Percentiles rank a stretch among this genome's conserved stretches.
phyloP scores from a whole-genome alignment of 2,888 invertebrate genomes.

The Eupithecia tripunctaria region DNA sequence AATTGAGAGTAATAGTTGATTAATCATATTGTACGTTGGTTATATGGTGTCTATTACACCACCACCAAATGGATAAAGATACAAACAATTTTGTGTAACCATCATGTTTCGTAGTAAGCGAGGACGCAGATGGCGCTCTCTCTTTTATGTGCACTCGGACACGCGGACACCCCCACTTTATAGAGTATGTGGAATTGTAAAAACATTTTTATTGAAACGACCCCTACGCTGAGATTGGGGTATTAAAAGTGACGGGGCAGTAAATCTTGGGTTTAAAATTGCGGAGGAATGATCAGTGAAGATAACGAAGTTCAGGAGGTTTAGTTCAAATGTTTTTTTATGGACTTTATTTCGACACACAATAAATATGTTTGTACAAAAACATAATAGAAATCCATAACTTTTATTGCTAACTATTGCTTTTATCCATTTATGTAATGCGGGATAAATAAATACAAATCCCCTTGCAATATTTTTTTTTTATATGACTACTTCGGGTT shows the following conservation, averaged over 20 bases:
- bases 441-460: too few species aligned
- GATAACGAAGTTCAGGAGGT: not conserved
- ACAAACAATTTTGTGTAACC: constrained; percentile 1
- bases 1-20: too few species aligned
- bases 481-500: too few species aligned
- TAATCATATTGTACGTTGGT: too few species aligned
- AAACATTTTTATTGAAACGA: constrained; percentile 48
- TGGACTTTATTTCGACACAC: not conserved
- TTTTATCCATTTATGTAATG: too few species aligned
- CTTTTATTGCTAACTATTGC: too few species aligned
- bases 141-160: constrained; percentile 58
- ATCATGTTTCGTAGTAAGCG: constrained; percentile 34
- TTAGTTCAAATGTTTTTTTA: not conserved
- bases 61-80: not conserved
- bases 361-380: too few species aligned
- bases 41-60: too few species aligned
- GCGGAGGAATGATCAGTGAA: constrained; percentile 12
- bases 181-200: constrained; percentile 47
- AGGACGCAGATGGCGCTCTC: constrained; percentile 57
- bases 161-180: constrained; percentile 59
- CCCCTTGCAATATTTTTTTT: too few species aligned
- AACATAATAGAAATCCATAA: too few species aligned
- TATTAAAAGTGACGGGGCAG: constrained; percentile 30
- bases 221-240: constrained; percentile 23
- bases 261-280: constrained; percentile 27